phyloP scores from a whole-genome alignment of 2,113 vertebrate genomes.

The Pseudolaguvia tuberculata region DNA sequence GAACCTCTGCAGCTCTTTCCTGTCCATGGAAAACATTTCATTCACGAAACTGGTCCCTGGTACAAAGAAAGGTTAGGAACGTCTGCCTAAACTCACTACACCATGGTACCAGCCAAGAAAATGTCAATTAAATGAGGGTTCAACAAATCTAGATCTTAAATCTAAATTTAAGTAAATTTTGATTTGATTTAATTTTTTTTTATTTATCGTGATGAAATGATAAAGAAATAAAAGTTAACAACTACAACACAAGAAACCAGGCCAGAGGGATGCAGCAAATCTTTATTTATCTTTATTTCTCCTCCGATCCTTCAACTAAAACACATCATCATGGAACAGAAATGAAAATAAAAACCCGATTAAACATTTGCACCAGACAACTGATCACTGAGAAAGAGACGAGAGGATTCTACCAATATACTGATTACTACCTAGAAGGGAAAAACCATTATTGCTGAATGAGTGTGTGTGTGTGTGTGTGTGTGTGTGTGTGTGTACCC shows the following conservation, averaged over 20 bases:
- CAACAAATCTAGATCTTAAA: too few species aligned
- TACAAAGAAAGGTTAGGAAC: too few species aligned
- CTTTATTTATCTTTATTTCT: slow-evolving; percentile 39
- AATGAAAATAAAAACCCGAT: slow-evolving; percentile 4
- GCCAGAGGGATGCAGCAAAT: slow-evolving; percentile 8
- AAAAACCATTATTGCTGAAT: slow-evolving; percentile 18
- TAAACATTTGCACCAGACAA: background rate
- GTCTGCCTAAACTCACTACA: too few species aligned
- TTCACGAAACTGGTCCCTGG: too few species aligned
- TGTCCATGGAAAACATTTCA: too few species aligned
- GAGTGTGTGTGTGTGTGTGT: background rate
- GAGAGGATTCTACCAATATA: slow-evolving; percentile 28
- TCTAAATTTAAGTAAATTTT: too few species aligned
- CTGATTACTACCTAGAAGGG: slow-evolving; percentile 3
- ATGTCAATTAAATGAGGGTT: too few species aligned
- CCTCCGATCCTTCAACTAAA: slow-evolving; percentile 16
- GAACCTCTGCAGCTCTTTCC: too few species aligned
- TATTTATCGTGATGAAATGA: background rate
- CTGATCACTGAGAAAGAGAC: background rate
- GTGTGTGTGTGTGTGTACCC: background rate
- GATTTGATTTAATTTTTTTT: too few species aligned
- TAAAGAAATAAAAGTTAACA: background rate
- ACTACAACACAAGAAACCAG: background rate
- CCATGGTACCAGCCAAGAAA: too few species aligned
- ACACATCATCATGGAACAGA: slow-evolving; percentile 30